Conservation (phyloP, 1,140 invertebrate genomes). For the Gonioctena quinquepunctata region DNA sequence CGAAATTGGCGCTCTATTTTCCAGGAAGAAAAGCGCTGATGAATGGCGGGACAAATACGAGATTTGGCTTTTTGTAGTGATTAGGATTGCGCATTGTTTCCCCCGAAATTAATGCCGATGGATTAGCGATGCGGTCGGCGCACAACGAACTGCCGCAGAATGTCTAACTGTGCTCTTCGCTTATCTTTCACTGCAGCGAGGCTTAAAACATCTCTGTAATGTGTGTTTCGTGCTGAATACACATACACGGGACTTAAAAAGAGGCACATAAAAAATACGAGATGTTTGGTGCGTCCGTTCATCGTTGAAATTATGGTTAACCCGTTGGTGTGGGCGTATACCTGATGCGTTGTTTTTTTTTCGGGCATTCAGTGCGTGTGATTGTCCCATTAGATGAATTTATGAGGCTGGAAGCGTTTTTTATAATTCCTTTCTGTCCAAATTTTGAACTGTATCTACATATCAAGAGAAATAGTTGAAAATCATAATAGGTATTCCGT, state of each 20-base stretch:
- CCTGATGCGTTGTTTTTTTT: too few species aligned
- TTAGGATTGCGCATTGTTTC: conserved; percentile 18
- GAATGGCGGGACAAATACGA: conserved; percentile 12
- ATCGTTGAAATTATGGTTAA: neutral
- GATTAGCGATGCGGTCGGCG: conserved; percentile 14
- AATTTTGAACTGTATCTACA: too few species aligned
- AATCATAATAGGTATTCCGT: too few species aligned
- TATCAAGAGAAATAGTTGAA: too few species aligned
- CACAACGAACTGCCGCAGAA: conserved; percentile 4
- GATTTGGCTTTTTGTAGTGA: conserved; percentile 21
- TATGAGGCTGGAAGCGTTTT: too few species aligned
- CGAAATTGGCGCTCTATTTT: neutral
- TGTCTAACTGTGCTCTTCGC: neutral
- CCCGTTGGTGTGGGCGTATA: too few species aligned
- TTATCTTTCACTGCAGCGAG: conserved; percentile 11
- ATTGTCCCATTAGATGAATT: too few species aligned
- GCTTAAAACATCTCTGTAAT: neutral
- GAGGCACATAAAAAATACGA: neutral
- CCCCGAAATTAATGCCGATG: conserved; percentile 18
- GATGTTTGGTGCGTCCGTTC: neutral
- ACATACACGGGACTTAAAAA: neutral
- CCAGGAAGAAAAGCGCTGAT: conserved; percentile 12
- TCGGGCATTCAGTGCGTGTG: too few species aligned
- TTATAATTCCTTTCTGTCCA: too few species aligned
- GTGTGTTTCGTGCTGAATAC: neutral